These are phyloP conservation scores for Brachionus manjavacas DNA, from an alignment of 1,140 invertebrate species.

Conservation along the genomic window DNA sequence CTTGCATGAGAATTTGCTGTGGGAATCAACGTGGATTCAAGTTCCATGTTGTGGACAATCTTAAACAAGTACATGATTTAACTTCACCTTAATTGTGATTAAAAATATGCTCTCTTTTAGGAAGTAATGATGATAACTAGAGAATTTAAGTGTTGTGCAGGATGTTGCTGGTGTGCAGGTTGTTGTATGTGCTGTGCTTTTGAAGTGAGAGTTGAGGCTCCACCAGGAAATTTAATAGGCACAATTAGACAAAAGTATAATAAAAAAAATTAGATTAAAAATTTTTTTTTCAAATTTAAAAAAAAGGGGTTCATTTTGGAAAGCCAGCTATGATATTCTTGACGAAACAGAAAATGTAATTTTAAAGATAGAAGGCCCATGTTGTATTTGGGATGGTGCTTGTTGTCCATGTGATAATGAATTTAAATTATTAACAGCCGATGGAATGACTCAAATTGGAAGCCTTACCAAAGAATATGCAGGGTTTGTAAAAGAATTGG, in stretches of 20 bases:
- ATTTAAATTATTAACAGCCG: conserved; percentile 7
- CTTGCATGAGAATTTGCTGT: conserved; percentile 71
- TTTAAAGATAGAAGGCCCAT: conserved; percentile 30
- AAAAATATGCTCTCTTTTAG: conserved; percentile 43
- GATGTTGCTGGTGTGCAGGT: conserved; percentile 15
- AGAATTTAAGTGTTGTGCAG: conserved; percentile 51
- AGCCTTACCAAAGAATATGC: conserved; percentile 7
- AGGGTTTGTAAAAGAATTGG: conserved; percentile 27
- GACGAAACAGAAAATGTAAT: background rate
- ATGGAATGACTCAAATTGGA: conserved; percentile 20
- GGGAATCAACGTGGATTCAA: conserved; percentile 70
- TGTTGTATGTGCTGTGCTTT: conserved; percentile 38
- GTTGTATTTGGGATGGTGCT: conserved; percentile 36
- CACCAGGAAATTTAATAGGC: conserved; percentile 42
- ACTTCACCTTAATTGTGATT: background rate
- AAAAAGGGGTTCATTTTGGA: conserved; percentile 28
- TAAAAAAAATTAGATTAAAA: background rate
- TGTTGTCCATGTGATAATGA: conserved; percentile 40
- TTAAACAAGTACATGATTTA: conserved; percentile 17
- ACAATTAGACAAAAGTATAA: conserved; percentile 42
- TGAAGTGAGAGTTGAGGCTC: conserved; percentile 43
- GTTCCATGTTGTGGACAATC: conserved; percentile 25
- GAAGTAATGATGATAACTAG: conserved; percentile 49
- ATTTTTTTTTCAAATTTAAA: background rate
- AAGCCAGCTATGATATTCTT: conserved; percentile 4